Conservation (phyloP, 2,113 vertebrate species). For the Seriola rivoliana region DNA sequence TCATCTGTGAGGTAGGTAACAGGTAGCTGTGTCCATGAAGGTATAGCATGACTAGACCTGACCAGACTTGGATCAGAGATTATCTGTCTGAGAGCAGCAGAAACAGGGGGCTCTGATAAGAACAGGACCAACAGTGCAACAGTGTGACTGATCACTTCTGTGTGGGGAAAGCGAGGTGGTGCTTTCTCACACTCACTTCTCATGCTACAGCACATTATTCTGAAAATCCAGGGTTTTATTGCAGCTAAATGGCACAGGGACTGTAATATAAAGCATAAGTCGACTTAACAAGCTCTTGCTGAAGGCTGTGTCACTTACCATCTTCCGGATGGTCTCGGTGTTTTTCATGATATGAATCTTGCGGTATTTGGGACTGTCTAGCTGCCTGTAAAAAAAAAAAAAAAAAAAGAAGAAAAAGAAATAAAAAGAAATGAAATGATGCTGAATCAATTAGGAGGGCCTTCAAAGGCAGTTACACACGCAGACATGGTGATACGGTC, state of each 20-base stretch:
- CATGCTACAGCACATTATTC: not conserved
- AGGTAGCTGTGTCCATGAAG: conserved; percentile 57
- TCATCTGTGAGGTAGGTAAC: conserved; percentile 63
- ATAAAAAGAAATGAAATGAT: conserved; percentile 20
- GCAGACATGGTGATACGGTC: conserved; percentile 33
- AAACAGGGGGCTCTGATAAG: conserved; percentile 57
- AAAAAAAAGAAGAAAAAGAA: conserved; percentile 20
- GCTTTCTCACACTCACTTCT: conserved; percentile 25
- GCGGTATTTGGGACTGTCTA: conserved; percentile 90
- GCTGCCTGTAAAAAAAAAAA: conserved; percentile 83
- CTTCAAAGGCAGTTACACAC: conserved; percentile 48
- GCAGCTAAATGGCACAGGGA: not conserved
- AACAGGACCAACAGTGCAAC: conserved; percentile 30
- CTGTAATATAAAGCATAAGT: conserved; percentile 24
- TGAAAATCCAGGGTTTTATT: conserved; percentile 15
- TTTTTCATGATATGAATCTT: conserved; percentile 97
- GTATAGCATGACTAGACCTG: conserved; percentile 47
- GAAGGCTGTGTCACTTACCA: conserved; percentile 85
- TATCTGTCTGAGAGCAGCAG: conserved; percentile 47
- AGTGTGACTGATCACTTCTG: conserved; percentile 53
- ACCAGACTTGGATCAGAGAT: conserved; percentile 63
- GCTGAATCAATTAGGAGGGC: conserved; percentile 50
- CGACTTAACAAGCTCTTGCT: conserved; percentile 38
- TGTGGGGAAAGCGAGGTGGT: not conserved
- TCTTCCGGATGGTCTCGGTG: conserved; percentile 94